Evolutionary conservation across 2,888 invertebrate genomes (phyloP).

Genomic region (Hirtodrosophila cameraria): DNA sequence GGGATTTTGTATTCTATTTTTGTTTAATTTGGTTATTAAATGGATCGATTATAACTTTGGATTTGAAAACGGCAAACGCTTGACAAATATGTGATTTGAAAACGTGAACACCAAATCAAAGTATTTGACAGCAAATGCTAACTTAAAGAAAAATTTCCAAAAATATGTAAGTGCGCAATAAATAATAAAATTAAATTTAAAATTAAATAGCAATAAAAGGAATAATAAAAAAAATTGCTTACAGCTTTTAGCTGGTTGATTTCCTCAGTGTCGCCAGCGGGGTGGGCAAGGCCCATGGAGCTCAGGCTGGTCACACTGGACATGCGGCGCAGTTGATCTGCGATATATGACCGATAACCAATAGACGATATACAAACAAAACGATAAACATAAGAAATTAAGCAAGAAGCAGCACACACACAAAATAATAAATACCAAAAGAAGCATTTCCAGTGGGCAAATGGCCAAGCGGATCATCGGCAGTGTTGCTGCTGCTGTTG

Average conservation of each 20-base stretch:
- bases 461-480: constrained; percentile 79
- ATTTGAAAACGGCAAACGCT: no score
- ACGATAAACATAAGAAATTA: constrained; percentile 32
- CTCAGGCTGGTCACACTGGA: constrained; percentile 69
- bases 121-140: neutral
- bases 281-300: constrained; percentile 63
- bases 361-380: constrained; percentile 30
- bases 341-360: constrained; percentile 9
- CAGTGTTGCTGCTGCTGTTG: constrained; percentile 43
- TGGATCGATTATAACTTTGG: no score
- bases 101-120: no score
- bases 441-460: constrained; percentile 80
- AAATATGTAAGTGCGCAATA: neutral
- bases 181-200: neutral
- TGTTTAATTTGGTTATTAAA: no score
- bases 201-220: neutral
- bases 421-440: constrained; percentile 79
- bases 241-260: constrained; percentile 84
- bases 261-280: constrained; percentile 82
- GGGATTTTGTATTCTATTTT: no score
- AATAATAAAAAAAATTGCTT: constrained; percentile 73
- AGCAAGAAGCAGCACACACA: constrained; percentile 17
- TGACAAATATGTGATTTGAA: no score
- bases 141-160: neutral
- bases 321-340: constrained; percentile 84